Conservation (phyloP, 2,797 vertebrate species). For the Cyprinodon diabolis region DNA sequence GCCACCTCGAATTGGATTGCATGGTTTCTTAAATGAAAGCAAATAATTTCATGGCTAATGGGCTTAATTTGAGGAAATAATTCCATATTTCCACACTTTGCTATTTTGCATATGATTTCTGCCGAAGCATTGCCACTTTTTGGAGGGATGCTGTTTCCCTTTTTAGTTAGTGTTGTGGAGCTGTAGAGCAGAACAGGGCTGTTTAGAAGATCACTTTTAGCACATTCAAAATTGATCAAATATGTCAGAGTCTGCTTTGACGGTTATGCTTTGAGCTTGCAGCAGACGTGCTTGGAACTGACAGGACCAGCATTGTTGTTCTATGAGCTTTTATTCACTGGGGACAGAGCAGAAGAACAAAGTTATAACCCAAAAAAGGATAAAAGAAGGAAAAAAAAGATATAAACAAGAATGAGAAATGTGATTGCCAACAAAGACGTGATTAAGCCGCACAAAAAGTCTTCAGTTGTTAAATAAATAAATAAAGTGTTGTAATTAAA, state of each 20-base stretch:
- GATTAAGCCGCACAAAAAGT: slow-evolving; percentile 73
- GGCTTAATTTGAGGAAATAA: slow-evolving; percentile 79
- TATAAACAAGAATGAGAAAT: slow-evolving; percentile 70
- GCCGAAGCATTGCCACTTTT: slow-evolving; percentile 56
- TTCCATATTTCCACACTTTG: slow-evolving; percentile 75
- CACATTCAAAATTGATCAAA: slow-evolving; percentile 46
- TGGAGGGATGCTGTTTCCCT: slow-evolving; percentile 38
- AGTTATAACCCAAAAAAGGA: slow-evolving; percentile 53
- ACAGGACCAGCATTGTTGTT: slow-evolving; percentile 22
- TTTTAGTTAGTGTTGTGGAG: slow-evolving; percentile 44
- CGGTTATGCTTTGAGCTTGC: slow-evolving; percentile 32
- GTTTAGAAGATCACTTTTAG: slow-evolving; percentile 30
- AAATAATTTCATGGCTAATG: slow-evolving; percentile 82
- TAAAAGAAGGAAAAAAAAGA: slow-evolving; percentile 30
- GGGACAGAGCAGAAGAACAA: slow-evolving; percentile 57
- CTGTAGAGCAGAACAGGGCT: slow-evolving; percentile 37
- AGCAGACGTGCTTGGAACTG: slow-evolving; percentile 31
- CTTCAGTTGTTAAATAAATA: slow-evolving; percentile 79
- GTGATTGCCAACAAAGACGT: slow-evolving; percentile 73
- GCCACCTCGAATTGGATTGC: slow-evolving; percentile 77
- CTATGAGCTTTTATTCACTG: slow-evolving; percentile 37
- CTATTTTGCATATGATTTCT: slow-evolving; percentile 73
- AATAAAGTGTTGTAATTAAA: slow-evolving; percentile 80
- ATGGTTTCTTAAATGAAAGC: slow-evolving; percentile 76
- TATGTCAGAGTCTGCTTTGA: slow-evolving; percentile 46